Evolutionary conservation across 2,888 invertebrate species (phyloP), one percentile per base, ranked within the genome.

Genomic region (Thysanoteuthis rhombus): DNA sequence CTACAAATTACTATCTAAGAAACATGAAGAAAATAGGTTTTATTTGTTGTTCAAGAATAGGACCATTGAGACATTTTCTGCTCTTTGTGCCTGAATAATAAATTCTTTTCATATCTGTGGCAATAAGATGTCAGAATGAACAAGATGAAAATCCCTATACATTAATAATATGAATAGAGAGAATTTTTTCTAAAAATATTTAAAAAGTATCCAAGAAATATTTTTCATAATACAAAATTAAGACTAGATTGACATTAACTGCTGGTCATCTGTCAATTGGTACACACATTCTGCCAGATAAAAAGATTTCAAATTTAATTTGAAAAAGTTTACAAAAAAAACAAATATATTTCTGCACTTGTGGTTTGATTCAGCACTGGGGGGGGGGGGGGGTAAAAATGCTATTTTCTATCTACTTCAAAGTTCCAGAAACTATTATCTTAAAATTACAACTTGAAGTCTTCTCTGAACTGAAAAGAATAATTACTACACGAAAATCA

Each of bases 101-200:
- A 75, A 75, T 75, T 75, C 75, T 75, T n/a, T 75, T 75, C 75
- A 75, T 75, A 75, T 75, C 75, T 75, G n/a, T 75, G n/a, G n/a
- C 75, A 75, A 75, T 75, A 75, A 75, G 36, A 36, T 75, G 75
- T n/a, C 75, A 75, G 19, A 75, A 75, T 36, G 36, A 36, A 75
- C 6, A 12, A 75, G 75, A 75, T 75, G 75, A 75, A n/a, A n/a
- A 75, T 75, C 52, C 2, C 52, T 52, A 25, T 22, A 25, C 52
- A 52, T 52, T 52, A 52, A 75, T n/a, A 75, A 75, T n/a, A 75
- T n/a, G 75, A 75, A 75, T 75, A n/a, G 75, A 75, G 36, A 75
- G n/a, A 58, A 75, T n/a, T 75, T 10, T 75, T 75, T 75, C 19
- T 16, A n/a, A n/a, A 75, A 75, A n/a, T n/a, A 36, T 75, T 75